Evolutionary conservation across 2,113 vertebrate genomes (phyloP), one percentile per base, ranked within the genome.

Genomic region (Sakesphorus luctuosus): DNA sequence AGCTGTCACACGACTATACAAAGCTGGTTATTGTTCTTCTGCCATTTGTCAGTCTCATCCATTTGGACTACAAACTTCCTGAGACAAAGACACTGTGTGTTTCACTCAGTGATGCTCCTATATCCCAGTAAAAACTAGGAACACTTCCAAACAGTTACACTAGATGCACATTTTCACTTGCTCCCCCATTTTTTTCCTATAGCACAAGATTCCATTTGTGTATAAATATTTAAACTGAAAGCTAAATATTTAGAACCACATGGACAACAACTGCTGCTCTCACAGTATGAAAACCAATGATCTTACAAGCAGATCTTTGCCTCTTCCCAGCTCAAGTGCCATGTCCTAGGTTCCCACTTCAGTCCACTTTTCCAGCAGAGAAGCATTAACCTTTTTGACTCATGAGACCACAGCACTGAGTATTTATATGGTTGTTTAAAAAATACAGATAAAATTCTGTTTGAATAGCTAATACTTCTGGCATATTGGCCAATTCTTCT

Each of bases 351-450:
- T 91, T 96, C 77, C 79, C 56, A 67, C 75, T 78, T 87, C 8
- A 61, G 69, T 36, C 49, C 35, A n/a, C 65, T 36, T 73, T 38
- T 16, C 40, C 3, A 8, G 69, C 36, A 96, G 59, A 73, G 47
- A 81, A 72, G 58, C 62, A 67, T 71, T 28, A 52, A 69, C 63
- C 79, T 83, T 90, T 95, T 36, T 31, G 56, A 78, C 63, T 87
- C 6, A 1, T 24, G 38, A 81, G 50, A 44, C 40, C 84, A 93
- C 50, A 90, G 47, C 52, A 75, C 47, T 24, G 89, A 78, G 58
- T 40, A 92, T 80, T 91, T 46, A 55, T 56, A 43, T 43, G 72
- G 38, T 50, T 93, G 65, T 33, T 94, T 89, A 94, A 94, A 94
- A 36, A 88, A 7, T 62, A 63, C 36, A 87, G 67, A 50, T 47